Evolutionary conservation across 2,113 vertebrate species (phyloP).

Genomic region (Bubo bubo): DNA sequence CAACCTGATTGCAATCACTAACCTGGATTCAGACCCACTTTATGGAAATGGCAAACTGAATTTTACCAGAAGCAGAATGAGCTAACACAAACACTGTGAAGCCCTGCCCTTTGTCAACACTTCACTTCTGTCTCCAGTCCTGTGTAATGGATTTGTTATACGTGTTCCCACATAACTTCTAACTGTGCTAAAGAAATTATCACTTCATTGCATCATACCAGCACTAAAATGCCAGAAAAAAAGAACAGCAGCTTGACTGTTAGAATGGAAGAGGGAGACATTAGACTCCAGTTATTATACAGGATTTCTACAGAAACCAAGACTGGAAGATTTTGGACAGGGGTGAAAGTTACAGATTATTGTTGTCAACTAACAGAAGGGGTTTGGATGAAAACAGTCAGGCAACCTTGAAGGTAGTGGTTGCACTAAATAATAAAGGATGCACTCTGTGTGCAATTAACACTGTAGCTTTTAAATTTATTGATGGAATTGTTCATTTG

Average conservation of each 20-base stretch:
- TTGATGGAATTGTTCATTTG: not conserved
- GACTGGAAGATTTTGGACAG: not conserved
- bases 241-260: not conserved
- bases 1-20: constrained; percentile 19
- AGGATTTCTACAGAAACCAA: not conserved
- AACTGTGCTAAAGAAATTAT: constrained; percentile 3
- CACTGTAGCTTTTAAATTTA: not conserved
- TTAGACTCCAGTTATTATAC: not conserved
- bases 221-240: not conserved
- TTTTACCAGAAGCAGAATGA: constrained; percentile 56
- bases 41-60: constrained; percentile 25
- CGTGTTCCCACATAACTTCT: constrained; percentile 43
- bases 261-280: not conserved
- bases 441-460: not conserved
- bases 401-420: not conserved
- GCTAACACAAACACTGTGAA: constrained; percentile 56
- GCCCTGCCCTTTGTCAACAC: constrained; percentile 73
- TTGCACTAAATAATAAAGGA: not conserved
- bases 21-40: constrained; percentile 44
- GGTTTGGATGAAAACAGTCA: not conserved
- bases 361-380: not conserved
- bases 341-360: not conserved
- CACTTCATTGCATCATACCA: not conserved
- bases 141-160: constrained; percentile 50
- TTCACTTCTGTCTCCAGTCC: constrained; percentile 31